Base-by-base conservation (phyloP, 2,113 vertebrate species). In the Oncorhynchus gorbuscha region DNA sequence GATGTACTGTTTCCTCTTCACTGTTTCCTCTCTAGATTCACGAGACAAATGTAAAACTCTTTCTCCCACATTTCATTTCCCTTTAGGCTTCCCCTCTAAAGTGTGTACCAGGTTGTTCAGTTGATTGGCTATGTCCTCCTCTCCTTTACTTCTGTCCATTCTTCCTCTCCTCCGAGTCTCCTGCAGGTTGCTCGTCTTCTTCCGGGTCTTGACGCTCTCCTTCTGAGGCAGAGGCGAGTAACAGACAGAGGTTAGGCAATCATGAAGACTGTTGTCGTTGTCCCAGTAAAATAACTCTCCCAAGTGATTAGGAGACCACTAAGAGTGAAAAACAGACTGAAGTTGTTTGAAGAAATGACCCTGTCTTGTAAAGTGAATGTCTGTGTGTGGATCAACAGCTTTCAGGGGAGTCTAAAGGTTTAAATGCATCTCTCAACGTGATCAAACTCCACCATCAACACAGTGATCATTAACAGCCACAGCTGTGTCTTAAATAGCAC, bases 161-260 rank as follows among this genome's bases (percentile, higher is more conserved):
- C 73, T 87, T 16, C 87, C 87, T 69, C 82, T 89, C 62, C 76
- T 85, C 66, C 72, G 66, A 0, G 65, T 78, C 74, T 86, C 84
- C 79, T 86, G 84, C 20, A 86, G 83, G 32, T 69, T 67, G 13
- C 14, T 76, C 13, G 30, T 12, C 68, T 79, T 81, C 80, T 83
- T 89, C 3, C 30, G 69, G 51, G 49, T 58, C 66, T 87, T 85
- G 61, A 24, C 69, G 69, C 69, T 77, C 71, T 81, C 81, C 64
- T 76, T 81, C 87, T 89, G 69, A 30, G 13, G 65, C 66, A 30
- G 16, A 64, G 7, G 28, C 22, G 35, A n/a, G 20, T 22, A 24
- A 69, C 14, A 69, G 3, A 51, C 61, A 66, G n/a, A 64, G 8
- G 39, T 61, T 20, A 48, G 59, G 14, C 45, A 39, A 12, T 61